Conservation (phyloP, 2,888 invertebrate species). For the Tryphoninae sp. region DNA sequence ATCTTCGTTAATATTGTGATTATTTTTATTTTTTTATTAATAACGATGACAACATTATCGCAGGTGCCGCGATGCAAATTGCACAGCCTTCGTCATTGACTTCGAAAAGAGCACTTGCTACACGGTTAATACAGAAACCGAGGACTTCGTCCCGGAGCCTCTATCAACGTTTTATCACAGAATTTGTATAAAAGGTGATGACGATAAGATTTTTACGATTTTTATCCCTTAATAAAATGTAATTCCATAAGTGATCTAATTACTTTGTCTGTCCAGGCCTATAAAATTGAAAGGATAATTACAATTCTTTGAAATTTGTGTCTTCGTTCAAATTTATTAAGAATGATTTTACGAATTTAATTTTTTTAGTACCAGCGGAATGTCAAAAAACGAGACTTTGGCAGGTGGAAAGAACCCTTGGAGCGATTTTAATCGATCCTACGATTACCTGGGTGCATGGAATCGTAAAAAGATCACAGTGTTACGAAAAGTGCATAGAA, state of each 20-base stretch:
- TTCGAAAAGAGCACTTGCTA: constrained; percentile 73
- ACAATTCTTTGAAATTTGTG: neutral
- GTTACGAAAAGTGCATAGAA: constrained; percentile 82
- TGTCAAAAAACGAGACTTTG: constrained; percentile 86
- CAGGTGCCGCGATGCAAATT: constrained; percentile 74
- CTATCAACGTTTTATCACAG: constrained; percentile 86
- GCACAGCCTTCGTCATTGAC: constrained; percentile 76
- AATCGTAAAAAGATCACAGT: constrained; percentile 86
- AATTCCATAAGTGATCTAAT: too few species aligned
- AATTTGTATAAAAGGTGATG: constrained; percentile 84
- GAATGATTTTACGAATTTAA: neutral
- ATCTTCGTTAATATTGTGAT: constrained; percentile 5
- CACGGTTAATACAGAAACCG: constrained; percentile 71
- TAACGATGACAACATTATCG: constrained; percentile 48
- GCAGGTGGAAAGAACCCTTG: constrained; percentile 89
- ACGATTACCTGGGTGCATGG: constrained; percentile 84
- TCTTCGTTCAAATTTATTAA: neutral
- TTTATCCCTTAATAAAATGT: neutral
- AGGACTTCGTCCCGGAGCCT: constrained; percentile 82
- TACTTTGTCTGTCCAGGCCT: too few species aligned
- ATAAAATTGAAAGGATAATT: neutral
- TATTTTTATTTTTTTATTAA: constrained; percentile 5
- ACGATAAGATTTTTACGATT: neutral
- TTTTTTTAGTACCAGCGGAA: constrained; percentile 81
- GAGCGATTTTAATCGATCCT: constrained; percentile 88